Evolutionary conservation across 2,113 vertebrate species (phyloP), one percentile per base, ranked within the genome.

Genomic region (Paralichthys olivaceus): DNA sequence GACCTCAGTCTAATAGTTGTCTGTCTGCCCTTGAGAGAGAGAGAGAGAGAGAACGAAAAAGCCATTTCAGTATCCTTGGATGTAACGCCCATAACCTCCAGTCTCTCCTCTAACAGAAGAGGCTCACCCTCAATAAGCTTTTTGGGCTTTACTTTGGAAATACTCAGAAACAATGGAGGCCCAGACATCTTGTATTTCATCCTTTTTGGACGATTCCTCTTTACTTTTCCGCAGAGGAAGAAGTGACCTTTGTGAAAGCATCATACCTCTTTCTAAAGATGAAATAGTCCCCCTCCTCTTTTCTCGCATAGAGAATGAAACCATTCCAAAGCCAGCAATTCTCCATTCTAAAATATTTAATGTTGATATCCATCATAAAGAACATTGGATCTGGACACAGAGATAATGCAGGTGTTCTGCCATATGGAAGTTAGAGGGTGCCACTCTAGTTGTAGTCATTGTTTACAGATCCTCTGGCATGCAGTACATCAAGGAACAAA

Each of bases 71-170:
- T 34, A 34, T 34, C 32, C 32, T 9, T 34, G 32, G 32, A 34
- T 34, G 32, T 34, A 7, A 8, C 32, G 9, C 32, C 32, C 32
- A 34, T 34, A 34, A 9, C 32, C 32, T 34, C 32, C 32, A 34
- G 32, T 34, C 32, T 34, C 32, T 34, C 32, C 32, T 9, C 32
- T 34, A 34, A 34, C 32, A 34, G 32, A 34, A 1, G 32, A 34
- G 32, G 32, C 32, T 2, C 7, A 34, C 8, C 8, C n/a, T 47
- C 32, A 77, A 79, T 28, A 86, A 32, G 25, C 23, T 45, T 56
- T 79, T 69, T 32, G 57, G 59, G 20, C 37, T 81, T 73, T 72
- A 78, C 75, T 83, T 83, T 72, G 62, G 56, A 40, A 64, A 32
- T 66, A 23, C 61, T 40, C 26, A 2, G 14, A 49, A 60, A 61